Percentiles rank a stretch among this genome's conserved stretches.
Conservation (phyloP, 2,888 invertebrate species). For the Adelognathus sp. region DNA sequence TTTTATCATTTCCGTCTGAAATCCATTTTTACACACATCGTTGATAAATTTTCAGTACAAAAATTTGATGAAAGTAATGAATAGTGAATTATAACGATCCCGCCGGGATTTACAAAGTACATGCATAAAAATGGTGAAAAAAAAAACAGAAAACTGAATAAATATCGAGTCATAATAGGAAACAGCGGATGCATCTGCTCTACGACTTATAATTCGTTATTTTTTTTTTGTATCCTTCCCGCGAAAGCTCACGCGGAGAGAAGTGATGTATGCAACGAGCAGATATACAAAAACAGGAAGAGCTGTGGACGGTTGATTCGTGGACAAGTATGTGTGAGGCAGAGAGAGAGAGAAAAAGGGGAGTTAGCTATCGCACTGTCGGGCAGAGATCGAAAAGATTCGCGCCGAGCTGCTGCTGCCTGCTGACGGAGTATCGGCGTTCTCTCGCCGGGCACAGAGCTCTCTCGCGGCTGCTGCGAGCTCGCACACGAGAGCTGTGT, state of each 20-base stretch:
- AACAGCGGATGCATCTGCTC: background rate
- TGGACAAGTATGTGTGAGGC: too few species aligned
- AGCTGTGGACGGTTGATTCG: conserved; percentile 23
- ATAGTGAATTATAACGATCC: too few species aligned
- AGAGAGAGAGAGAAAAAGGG: background rate
- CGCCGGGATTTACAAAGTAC: background rate
- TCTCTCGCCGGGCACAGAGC: conserved; percentile 11
- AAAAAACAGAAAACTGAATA: background rate
- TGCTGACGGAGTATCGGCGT: conserved; percentile 31
- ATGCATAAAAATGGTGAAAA: background rate
- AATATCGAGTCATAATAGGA: background rate
- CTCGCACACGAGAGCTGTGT: conserved; percentile 74
- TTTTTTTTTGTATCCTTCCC: background rate
- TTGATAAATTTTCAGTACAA: too few species aligned
- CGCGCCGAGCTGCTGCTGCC: background rate
- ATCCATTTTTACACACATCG: too few species aligned
- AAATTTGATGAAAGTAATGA: too few species aligned
- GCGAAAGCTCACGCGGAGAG: background rate
- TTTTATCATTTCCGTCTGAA: too few species aligned
- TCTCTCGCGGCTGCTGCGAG: conserved; percentile 31
- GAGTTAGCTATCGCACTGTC: conserved; percentile 39
- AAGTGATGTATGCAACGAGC: background rate
- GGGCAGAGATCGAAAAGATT: conserved; percentile 30
- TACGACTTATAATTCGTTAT: background rate
- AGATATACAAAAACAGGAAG: conserved; percentile 15